These are phyloP conservation scores for Mustelus asterias DNA, from an alignment of 2,113 vertebrate species.

Conservation along the genomic window DNA sequence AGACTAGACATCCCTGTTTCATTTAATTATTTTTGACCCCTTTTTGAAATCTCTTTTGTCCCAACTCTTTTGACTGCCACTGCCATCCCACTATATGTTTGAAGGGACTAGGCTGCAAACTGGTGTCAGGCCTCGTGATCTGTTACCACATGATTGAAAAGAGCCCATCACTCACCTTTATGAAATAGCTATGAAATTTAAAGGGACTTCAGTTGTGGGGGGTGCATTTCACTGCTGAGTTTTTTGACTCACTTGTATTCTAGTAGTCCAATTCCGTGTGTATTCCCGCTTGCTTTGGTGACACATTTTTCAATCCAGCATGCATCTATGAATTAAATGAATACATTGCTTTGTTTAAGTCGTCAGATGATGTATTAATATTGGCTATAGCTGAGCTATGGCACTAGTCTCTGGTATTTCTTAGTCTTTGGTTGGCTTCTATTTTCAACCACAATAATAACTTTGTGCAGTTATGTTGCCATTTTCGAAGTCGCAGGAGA, in stretches of 20 bases:
- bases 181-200: background rate
- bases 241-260: background rate
- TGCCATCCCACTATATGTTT: background rate
- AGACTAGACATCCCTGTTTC: too few species aligned
- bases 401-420: slow-evolving; percentile 45
- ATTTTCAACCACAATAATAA: slow-evolving; percentile 52
- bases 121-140: background rate
- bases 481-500: slow-evolving; percentile 52
- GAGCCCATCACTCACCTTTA: background rate
- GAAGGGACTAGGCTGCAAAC: background rate
- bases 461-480: slow-evolving; percentile 41
- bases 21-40: background rate
- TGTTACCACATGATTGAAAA: background rate
- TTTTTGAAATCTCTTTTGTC: background rate
- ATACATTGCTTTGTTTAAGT: background rate
- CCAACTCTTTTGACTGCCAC: background rate
- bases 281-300: background rate
- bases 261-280: too few species aligned
- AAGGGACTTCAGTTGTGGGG: background rate
- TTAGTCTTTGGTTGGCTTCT: slow-evolving; percentile 47
- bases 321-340: background rate
- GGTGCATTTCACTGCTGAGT: too few species aligned
- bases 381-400: slow-evolving; percentile 40
- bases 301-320: background rate
- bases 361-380: background rate